Evolutionary conservation across 2,888 invertebrate species (phyloP).

Genomic region (Limulus polyphemus): DNA sequence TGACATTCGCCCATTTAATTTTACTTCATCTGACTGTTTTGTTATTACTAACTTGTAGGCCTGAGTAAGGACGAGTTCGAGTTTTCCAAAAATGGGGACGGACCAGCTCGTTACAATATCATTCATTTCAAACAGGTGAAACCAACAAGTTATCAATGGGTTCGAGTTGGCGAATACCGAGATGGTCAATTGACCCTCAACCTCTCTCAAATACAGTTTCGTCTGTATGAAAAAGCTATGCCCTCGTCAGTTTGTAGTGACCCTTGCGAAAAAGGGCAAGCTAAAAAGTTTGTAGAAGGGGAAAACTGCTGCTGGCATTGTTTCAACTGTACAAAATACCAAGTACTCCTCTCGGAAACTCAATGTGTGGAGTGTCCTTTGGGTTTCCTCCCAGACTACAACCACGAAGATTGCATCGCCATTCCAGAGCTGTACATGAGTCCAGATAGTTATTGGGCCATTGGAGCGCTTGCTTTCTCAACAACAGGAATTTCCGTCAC

Average conservation of each 20-base stretch:
- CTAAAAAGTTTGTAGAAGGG: constrained; percentile 81
- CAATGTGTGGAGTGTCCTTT: constrained; percentile 65
- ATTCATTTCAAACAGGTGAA: constrained; percentile 76
- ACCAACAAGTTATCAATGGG: constrained; percentile 63
- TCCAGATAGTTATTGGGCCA: constrained; percentile 65
- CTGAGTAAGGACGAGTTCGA: constrained; percentile 76
- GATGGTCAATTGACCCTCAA: constrained; percentile 65
- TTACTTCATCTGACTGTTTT: too few relatives aligned
- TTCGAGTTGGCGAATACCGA: constrained; percentile 72
- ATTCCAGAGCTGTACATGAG: constrained; percentile 47
- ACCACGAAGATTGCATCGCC: constrained; percentile 45
- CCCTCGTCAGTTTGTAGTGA: constrained; percentile 83
- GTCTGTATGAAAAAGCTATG: constrained; percentile 33
- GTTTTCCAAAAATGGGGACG: constrained; percentile 81
- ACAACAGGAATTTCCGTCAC: constrained; percentile 36
- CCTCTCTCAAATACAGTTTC: constrained; percentile 25
- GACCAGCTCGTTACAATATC: constrained; percentile 88
- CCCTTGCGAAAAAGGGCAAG: constrained; percentile 75
- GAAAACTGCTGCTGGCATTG: constrained; percentile 93
- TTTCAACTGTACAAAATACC: constrained; percentile 74
- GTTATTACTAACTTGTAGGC: constrained; percentile 45
- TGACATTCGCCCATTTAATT: too few relatives aligned
- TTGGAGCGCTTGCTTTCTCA: constrained; percentile 67
- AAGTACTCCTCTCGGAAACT: constrained; percentile 66
- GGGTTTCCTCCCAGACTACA: constrained; percentile 66